A percentile compares a stretch with the other conserved stretches of the same genome.
phyloP scores from a whole-genome alignment of 2,113 vertebrate genomes.

The Phocoena sinus region DNA sequence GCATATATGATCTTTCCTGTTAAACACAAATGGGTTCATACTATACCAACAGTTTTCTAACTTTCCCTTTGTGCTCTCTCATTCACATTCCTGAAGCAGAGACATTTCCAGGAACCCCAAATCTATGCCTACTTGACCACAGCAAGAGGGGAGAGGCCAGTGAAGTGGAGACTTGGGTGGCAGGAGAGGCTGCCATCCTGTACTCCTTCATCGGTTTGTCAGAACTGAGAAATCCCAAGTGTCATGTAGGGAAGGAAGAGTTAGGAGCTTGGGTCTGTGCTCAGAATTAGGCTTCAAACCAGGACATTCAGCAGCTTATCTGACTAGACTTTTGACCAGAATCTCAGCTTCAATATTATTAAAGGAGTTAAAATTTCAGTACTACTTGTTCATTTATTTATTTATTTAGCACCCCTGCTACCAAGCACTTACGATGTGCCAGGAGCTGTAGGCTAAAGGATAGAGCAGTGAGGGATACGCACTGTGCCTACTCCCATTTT shows the following conservation, averaged over 20 bases:
- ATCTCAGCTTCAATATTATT: background rate
- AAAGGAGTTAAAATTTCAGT: conserved; percentile 34
- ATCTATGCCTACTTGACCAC: background rate
- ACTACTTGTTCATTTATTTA: background rate
- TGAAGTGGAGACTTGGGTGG: background rate
- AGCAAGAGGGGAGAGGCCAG: background rate
- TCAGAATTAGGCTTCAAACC: conserved; percentile 21
- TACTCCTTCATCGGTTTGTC: background rate
- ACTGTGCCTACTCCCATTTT: background rate
- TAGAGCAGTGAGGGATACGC: background rate
- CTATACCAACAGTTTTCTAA: background rate
- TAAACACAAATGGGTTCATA: background rate
- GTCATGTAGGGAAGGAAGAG: background rate
- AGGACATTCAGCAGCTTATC: background rate
- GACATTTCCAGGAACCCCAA: background rate
- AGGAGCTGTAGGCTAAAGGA: background rate
- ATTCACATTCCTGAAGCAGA: background rate
- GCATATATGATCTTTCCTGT: background rate
- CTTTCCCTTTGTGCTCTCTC: background rate
- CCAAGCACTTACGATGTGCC: background rate
- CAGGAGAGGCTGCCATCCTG: background rate
- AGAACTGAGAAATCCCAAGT: background rate
- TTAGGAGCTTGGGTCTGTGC: background rate
- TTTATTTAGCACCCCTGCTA: background rate
- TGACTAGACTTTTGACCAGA: conserved; percentile 11